Percentiles rank a stretch among this genome's conserved stretches.
phyloP scores from a whole-genome alignment of 2,888 invertebrate species.

The Tineola bisselliella region DNA sequence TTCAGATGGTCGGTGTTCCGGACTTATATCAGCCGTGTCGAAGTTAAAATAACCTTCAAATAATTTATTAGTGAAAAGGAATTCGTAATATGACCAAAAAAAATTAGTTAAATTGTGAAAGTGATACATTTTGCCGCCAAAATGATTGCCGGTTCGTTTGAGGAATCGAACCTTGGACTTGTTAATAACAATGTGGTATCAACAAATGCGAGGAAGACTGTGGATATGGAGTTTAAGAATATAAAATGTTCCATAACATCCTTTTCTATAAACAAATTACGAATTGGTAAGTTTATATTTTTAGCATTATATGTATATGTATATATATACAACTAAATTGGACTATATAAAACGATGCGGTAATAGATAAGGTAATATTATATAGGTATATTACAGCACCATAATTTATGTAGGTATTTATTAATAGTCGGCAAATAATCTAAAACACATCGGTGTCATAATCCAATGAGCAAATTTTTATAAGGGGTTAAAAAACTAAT shows the following conservation, averaged over 20 bases:
- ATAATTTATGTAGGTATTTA: too few species aligned
- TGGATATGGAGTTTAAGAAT: conserved; percentile 75
- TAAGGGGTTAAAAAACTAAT: too few species aligned
- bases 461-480: too few species aligned
- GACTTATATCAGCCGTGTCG: not conserved
- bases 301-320: too few species aligned
- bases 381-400: too few species aligned
- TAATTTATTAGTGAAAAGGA: too few species aligned
- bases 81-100: not conserved
- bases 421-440: too few species aligned
- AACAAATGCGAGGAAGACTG: conserved; percentile 64
- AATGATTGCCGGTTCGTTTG: not conserved
- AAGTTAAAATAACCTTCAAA: not conserved
- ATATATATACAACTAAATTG: too few species aligned
- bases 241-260: conserved; percentile 71
- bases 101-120: not conserved
- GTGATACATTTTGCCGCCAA: not conserved
- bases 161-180: conserved; percentile 22
- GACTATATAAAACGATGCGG: too few species aligned
- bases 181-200: conserved; percentile 55
- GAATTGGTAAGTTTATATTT: conserved; percentile 64
- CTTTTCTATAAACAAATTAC: conserved; percentile 65
- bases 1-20: not conserved
- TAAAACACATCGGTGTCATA: too few species aligned
- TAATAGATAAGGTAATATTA: too few species aligned